Conservation (phyloP, 2,113 vertebrate genomes). For the Motacilla tschutschensis region DNA sequence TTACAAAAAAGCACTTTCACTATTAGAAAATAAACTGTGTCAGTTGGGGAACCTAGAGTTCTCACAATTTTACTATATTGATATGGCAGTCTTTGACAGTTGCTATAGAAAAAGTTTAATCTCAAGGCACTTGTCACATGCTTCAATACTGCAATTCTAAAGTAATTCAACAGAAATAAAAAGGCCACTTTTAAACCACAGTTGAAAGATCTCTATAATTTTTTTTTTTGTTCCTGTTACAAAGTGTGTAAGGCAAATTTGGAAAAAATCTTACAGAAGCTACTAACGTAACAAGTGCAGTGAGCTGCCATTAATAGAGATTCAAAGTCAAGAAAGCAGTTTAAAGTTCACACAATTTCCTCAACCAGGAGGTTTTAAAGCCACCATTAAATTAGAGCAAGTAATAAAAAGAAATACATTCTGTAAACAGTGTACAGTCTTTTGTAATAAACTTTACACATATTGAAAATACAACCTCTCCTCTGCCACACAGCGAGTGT, state of each 20-base stretch:
- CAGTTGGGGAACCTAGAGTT: conserved; percentile 59
- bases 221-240: conserved; percentile 39
- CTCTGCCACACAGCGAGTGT: conserved; percentile 61
- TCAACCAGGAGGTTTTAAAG: conserved; percentile 72
- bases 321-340: conserved; percentile 57
- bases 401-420: conserved; percentile 81
- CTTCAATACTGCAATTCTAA: conserved; percentile 80
- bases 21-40: conserved; percentile 71
- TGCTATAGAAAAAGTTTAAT: conserved; percentile 75
- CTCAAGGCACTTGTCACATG: conserved; percentile 96
- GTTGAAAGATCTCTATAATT: conserved; percentile 69
- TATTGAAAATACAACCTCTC: conserved; percentile 75
- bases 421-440: conserved; percentile 78
- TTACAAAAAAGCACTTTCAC: conserved; percentile 81
- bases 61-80: conserved; percentile 78
- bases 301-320: conserved; percentile 71
- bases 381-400: conserved; percentile 74
- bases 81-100: conserved; percentile 78
- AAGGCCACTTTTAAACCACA: conserved; percentile 91
- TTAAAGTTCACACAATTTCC: conserved; percentile 62
- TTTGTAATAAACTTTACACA: conserved; percentile 74
- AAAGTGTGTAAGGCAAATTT: conserved; percentile 63
- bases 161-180: conserved; percentile 73
- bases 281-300: conserved; percentile 67
- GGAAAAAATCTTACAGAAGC: conserved; percentile 61